phyloP scores from a whole-genome alignment of 1,140 invertebrate species.

The Lanistes nyassanus region DNA sequence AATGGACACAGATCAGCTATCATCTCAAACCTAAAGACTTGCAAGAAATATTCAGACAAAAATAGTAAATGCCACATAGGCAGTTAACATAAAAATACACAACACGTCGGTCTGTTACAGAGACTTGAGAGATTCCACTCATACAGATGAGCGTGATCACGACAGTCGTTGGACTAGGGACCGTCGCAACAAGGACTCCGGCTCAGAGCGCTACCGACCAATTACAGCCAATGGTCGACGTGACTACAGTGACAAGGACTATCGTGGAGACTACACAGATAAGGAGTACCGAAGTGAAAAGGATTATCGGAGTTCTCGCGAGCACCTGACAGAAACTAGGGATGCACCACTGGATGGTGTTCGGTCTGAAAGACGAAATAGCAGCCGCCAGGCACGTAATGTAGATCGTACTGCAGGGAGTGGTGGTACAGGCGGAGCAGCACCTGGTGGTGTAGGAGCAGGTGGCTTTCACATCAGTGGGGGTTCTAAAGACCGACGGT shows the following conservation, averaged over 20 bases:
- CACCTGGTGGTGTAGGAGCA: not conserved
- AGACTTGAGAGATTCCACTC: constrained; percentile 26
- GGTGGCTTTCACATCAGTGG: constrained; percentile 4
- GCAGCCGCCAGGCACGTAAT: constrained; percentile 31
- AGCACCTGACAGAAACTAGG: constrained; percentile 36
- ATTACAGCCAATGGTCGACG: constrained; percentile 40
- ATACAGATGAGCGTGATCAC: constrained; percentile 32
- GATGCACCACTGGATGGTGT: constrained; percentile 19
- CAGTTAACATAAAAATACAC: no score
- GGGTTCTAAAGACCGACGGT: constrained; percentile 14
- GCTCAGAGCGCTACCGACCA: constrained; percentile 44
- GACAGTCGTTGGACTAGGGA: constrained; percentile 25
- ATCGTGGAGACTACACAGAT: constrained; percentile 18
- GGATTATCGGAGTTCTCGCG: constrained; percentile 37
- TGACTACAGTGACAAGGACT: constrained; percentile 29
- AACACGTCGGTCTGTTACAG: constrained; percentile 12
- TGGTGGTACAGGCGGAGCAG: constrained; percentile 21
- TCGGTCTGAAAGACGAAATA: constrained; percentile 26
- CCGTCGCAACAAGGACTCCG: constrained; percentile 37
- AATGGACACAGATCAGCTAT: no score
- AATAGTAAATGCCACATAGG: no score
- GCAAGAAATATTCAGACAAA: no score
- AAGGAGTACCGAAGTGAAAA: constrained; percentile 21
- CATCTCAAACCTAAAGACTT: no score
- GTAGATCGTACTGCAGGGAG: constrained; percentile 26